Evolutionary conservation across 2,797 vertebrate genomes (phyloP).

Genomic region (Takifugu ocellatus): DNA sequence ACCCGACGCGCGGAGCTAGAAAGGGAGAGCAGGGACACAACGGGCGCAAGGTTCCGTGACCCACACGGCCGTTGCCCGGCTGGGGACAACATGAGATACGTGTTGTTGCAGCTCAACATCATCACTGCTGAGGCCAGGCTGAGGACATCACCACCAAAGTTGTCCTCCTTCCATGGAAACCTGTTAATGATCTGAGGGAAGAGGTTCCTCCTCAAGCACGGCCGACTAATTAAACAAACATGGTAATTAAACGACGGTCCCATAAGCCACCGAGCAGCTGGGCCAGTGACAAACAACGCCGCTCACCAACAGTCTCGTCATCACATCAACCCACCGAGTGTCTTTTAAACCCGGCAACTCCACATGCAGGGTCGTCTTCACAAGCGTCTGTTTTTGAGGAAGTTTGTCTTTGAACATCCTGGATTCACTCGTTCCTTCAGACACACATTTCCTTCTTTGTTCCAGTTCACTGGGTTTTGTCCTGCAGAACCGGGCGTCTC

Average conservation of each 20-base stretch:
- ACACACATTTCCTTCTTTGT: too few relatives aligned
- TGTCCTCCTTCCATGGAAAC: constrained; percentile 52
- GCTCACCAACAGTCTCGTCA: not conserved
- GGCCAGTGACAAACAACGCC: constrained; percentile 20
- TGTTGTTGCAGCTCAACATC: constrained; percentile 32
- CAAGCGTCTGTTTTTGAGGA: too few relatives aligned
- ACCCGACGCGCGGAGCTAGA: constrained; percentile 6
- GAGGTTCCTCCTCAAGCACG: constrained; percentile 43
- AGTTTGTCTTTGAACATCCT: too few relatives aligned
- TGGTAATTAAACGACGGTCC: constrained; percentile 50
- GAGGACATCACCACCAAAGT: constrained; percentile 6
- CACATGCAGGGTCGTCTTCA: too few relatives aligned
- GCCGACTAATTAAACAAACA: constrained; percentile 62
- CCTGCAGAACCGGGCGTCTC: too few relatives aligned
- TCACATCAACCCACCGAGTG: too few relatives aligned
- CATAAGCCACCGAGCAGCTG: constrained; percentile 30
- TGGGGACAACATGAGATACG: constrained; percentile 42
- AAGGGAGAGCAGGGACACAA: not conserved
- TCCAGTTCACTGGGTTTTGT: too few relatives aligned
- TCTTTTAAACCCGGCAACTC: too few relatives aligned
- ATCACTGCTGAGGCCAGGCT: constrained; percentile 16
- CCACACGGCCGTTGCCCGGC: constrained; percentile 29
- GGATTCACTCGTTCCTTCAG: too few relatives aligned
- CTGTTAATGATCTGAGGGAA: constrained; percentile 56
- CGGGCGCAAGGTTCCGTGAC: not conserved